Evolutionary conservation across 2,888 invertebrate species (phyloP), one percentile per base, ranked within the genome.

Genomic region (Crioceris asparagi): DNA sequence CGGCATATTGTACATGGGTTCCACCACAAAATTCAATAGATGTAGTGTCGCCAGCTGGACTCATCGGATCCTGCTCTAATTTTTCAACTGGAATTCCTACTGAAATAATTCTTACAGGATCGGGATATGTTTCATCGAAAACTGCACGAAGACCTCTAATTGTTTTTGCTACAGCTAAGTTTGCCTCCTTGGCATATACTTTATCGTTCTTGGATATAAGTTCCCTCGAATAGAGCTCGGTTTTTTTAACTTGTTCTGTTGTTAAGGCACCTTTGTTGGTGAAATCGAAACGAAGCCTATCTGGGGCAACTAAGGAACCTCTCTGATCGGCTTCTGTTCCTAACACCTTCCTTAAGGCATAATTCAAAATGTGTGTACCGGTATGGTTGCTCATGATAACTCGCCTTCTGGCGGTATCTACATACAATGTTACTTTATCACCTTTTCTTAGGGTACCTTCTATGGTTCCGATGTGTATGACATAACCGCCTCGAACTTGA

Each of bases 21-120:
- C 98, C 98, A 39, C 98, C 98, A 65, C 98, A 99, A 69, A 99
- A 98, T 68, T 99, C 98, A 4, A 99, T 87, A 2, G 97, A 94
- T 0, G 94, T 94, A 40, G 79, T 70, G 33, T 75, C 75, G 1
- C 85, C 96, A 26, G 72, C 76, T 14, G 78, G 74, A 15, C 83
- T 77, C 36, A 83, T 75, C 0, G 97, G 96, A 66, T 97, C 83
- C 17, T 73, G 70, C 59, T 93, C 83, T 29, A 98, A 70, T 29
- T 86, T 74, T 50, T 94, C 93, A 4, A 98, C 83, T 1, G 94
- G 79, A 27, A 93, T 75, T 8, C 53, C 98, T 50, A 98, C 82
- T 17, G 92, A 88, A 27, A 99, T 90, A 4, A 99, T 77, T 51
- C 87, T 71, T 3, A 90, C 88, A 4, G 97, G 93, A 69, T 98